Conservation (phyloP, 2,113 vertebrate species). For the Microtus ochrogaster region DNA sequence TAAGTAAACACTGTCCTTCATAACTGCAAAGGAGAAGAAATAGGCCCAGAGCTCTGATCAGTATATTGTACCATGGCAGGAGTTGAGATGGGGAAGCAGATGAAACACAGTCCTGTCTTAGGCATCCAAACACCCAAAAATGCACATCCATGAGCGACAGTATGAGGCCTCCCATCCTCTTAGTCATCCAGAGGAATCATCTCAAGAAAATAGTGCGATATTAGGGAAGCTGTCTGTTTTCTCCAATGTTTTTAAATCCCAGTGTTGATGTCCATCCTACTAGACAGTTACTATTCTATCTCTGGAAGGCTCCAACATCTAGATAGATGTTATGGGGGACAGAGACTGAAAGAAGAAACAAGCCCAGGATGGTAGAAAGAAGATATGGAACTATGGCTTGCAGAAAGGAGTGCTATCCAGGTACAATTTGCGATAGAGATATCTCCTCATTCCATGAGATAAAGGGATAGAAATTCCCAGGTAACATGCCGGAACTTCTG, state of each 20-base stretch:
- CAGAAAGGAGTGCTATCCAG: neutral
- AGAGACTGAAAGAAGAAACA: neutral
- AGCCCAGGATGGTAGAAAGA: neutral
- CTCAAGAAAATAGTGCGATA: neutral
- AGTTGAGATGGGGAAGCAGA: no score
- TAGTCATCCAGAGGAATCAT: neutral
- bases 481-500: neutral
- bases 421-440: accelerated
- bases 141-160: neutral
- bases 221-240: neutral
- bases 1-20: neutral
- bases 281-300: neutral
- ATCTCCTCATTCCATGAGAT: neutral
- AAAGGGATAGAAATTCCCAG: neutral
- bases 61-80: neutral
- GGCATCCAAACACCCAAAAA: neutral
- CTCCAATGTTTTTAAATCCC: neutral
- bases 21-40: neutral
- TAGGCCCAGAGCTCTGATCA: neutral
- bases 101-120: neutral
- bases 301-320: neutral
- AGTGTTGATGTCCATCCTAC: neutral
- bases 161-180: neutral
- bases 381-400: accelerated
- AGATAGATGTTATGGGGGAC: no score